These are phyloP conservation scores for Pygocentrus nattereri DNA, from an alignment of 2,797 vertebrate genomes.

Conservation along the genomic window DNA sequence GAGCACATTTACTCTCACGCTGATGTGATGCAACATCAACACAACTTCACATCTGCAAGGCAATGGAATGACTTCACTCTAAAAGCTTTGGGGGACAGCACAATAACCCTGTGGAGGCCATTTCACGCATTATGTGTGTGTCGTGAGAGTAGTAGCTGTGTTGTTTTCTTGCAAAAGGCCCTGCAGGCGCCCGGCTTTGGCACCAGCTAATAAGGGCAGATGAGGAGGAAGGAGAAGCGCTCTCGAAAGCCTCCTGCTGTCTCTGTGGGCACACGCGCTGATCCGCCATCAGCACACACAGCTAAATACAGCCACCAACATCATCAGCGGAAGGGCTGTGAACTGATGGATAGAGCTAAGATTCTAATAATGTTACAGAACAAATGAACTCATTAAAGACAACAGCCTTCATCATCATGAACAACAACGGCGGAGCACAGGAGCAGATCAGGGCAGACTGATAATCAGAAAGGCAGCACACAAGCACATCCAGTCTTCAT, in stretches of 20 bases:
- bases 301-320: conserved; percentile 30
- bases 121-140: background rate
- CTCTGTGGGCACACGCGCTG: conserved; percentile 26
- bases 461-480: background rate
- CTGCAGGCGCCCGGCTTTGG: conserved; percentile 32
- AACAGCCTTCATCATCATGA: background rate
- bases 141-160: background rate
- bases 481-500: conserved; percentile 4
- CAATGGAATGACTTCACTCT: background rate
- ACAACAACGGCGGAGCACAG: background rate
- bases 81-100: background rate
- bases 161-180: conserved; percentile 2
- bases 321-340: background rate
- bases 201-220: conserved; percentile 34
- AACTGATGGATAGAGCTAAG: conserved; percentile 31
- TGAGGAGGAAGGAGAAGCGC: conserved; percentile 13
- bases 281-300: conserved; percentile 16
- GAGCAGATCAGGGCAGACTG: background rate
- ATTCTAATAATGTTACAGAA: conserved; percentile 16
- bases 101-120: background rate
- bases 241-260: conserved; percentile 33
- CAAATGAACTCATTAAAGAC: conserved; percentile 35
- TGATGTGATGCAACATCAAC: background rate
- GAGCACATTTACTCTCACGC: background rate
- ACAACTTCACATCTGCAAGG: background rate